phyloP scores from a whole-genome alignment of 2,797 vertebrate genomes.

The Lithobates pipiens region DNA sequence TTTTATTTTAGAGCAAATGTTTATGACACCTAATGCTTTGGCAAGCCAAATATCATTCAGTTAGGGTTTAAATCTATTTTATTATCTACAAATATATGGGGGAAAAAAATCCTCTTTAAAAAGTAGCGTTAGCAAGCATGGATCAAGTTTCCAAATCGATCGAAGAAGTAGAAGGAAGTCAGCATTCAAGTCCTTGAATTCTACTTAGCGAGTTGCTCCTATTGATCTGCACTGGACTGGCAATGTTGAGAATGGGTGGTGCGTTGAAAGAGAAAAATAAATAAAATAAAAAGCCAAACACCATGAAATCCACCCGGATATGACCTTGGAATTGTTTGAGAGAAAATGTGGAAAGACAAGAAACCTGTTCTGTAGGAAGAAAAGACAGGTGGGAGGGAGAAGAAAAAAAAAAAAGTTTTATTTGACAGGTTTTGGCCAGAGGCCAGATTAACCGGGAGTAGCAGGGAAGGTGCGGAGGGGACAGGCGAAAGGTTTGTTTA shows the following conservation, averaged over 20 bases:
- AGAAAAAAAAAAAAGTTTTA: constrained; percentile 33
- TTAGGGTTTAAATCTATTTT: too few relatives aligned
- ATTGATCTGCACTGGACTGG: neutral
- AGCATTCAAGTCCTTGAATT: neutral
- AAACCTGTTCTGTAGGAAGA: constrained; percentile 60
- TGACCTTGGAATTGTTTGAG: constrained; percentile 58
- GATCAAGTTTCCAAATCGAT: neutral
- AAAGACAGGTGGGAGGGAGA: constrained; percentile 53
- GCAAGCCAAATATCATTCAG: too few relatives aligned
- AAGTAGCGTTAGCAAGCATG: too few relatives aligned
- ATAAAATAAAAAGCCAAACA: constrained; percentile 10
- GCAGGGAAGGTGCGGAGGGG: constrained; percentile 57
- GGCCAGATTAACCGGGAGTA: constrained; percentile 61
- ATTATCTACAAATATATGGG: too few relatives aligned
- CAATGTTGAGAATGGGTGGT: constrained; percentile 1
- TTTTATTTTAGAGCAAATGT: too few relatives aligned
- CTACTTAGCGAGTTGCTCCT: neutral
- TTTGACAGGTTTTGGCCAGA: constrained; percentile 54
- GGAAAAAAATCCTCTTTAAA: too few relatives aligned
- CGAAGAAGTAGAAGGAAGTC: neutral
- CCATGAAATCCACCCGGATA: constrained; percentile 57
- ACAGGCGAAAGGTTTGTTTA: constrained; percentile 54
- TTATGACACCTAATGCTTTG: too few relatives aligned
- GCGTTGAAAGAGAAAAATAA: neutral
- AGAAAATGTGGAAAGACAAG: constrained; percentile 61